Evolutionary conservation across 1,140 invertebrate genomes (phyloP).

Genomic region (Procambarus clarkii): DNA sequence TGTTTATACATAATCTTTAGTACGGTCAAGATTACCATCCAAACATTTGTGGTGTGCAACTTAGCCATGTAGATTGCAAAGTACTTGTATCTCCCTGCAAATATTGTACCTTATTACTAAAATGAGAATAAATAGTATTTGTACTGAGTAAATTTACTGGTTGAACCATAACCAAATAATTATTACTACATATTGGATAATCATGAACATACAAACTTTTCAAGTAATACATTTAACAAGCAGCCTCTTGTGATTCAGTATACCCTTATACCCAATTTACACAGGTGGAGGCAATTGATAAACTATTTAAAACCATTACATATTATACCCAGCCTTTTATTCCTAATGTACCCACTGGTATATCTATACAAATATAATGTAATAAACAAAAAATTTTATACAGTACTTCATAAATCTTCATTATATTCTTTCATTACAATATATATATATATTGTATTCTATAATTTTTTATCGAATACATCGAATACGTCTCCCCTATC

Average conservation of each 20-base stretch:
- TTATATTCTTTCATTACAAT: neutral
- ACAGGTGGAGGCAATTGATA: too few relatives aligned
- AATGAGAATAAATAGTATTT: neutral
- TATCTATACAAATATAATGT: neutral
- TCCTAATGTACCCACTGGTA: neutral
- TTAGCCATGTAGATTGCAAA: neutral
- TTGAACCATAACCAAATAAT: neutral
- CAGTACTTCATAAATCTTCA: too few relatives aligned
- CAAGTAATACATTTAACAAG: too few relatives aligned
- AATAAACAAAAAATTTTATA: neutral
- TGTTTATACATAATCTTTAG: neutral
- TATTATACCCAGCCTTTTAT: too few relatives aligned
- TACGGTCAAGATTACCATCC: neutral
- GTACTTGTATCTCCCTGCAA: slow-evolving; percentile 4
- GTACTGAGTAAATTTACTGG: neutral
- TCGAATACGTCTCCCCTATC: too few relatives aligned
- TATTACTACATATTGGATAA: too few relatives aligned
- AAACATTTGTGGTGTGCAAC: neutral
- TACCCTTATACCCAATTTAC: too few relatives aligned
- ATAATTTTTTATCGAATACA: too few relatives aligned
- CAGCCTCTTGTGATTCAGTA: too few relatives aligned
- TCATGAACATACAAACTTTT: too few relatives aligned
- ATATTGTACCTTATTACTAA: neutral
- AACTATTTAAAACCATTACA: too few relatives aligned
- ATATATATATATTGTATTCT: neutral